A percentile compares a stretch with the other conserved stretches of the same genome.
These are phyloP conservation scores for Mareca strepera DNA, from an alignment of 2,797 vertebrate genomes.

Conservation along the genomic window DNA sequence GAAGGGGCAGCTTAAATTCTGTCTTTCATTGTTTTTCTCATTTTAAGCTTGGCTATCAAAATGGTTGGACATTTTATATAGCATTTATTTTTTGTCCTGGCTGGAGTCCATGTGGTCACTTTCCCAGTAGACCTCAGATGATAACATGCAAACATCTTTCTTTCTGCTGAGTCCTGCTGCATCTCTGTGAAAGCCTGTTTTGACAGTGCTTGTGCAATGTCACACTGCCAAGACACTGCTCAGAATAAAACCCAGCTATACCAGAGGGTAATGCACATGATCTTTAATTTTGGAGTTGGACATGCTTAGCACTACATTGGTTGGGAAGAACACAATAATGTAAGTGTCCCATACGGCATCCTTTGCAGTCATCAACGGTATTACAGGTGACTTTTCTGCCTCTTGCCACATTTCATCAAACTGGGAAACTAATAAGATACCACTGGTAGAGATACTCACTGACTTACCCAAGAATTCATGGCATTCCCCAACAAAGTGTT, in stretches of 20 bases:
- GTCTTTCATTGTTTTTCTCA: background rate
- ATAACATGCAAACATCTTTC: background rate
- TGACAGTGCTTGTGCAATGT: accelerated
- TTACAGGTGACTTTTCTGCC: background rate
- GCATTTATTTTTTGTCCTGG: background rate
- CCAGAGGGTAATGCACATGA: background rate
- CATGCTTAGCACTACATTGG: background rate
- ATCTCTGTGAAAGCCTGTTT: background rate
- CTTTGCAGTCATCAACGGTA: background rate
- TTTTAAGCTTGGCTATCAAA: background rate
- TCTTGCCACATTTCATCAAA: background rate
- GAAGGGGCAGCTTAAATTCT: background rate
- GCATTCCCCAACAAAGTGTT: background rate
- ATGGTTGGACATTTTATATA: background rate
- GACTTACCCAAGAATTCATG: background rate
- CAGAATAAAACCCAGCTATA: background rate
- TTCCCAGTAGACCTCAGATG: background rate
- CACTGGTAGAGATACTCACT: background rate
- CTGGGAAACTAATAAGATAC: background rate
- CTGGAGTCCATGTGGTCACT: background rate
- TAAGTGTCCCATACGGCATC: background rate
- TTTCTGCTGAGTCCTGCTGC: background rate
- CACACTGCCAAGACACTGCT: background rate
- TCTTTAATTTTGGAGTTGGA: background rate
- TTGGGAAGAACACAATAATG: background rate